Conservation (phyloP, 2,113 vertebrate genomes). For the Hemichromis elongatus region DNA sequence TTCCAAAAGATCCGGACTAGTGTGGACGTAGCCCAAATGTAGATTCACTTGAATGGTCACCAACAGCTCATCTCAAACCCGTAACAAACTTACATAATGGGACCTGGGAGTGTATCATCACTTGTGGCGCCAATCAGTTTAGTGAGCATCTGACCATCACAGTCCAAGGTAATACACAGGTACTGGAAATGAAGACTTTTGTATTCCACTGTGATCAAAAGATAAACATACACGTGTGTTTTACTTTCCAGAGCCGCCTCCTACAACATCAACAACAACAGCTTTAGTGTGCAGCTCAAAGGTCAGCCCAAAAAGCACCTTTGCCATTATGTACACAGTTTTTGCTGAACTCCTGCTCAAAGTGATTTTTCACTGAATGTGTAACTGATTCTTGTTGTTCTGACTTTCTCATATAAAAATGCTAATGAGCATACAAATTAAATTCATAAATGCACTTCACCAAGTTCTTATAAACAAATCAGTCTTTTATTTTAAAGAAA, state of each 20-base stretch:
- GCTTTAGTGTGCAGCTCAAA: background rate
- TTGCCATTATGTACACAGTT: background rate
- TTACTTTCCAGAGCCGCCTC: background rate
- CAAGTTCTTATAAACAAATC: no score
- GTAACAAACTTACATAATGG: conserved; percentile 16
- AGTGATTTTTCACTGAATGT: background rate
- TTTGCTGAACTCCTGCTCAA: background rate
- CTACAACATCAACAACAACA: background rate
- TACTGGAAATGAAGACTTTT: background rate
- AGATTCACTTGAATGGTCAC: rapidly evolving
- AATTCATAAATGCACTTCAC: no score
- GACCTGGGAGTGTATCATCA: conserved; percentile 31
- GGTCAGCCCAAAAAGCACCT: background rate
- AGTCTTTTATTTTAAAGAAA: no score
- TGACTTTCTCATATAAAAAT: background rate
- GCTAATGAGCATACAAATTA: no score
- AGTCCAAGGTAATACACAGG: conserved; percentile 36
- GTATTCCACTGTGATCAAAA: background rate
- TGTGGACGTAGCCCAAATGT: conserved; percentile 5
- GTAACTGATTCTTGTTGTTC: background rate
- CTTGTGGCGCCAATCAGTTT: rapidly evolving
- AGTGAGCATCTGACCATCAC: background rate
- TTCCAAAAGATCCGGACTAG: no score
- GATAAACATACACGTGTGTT: background rate
- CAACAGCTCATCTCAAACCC: background rate